A percentile compares a stretch with the other conserved stretches of the same genome.
Conservation (phyloP, 2,888 invertebrate species). For the Cyclophora albipunctata region DNA sequence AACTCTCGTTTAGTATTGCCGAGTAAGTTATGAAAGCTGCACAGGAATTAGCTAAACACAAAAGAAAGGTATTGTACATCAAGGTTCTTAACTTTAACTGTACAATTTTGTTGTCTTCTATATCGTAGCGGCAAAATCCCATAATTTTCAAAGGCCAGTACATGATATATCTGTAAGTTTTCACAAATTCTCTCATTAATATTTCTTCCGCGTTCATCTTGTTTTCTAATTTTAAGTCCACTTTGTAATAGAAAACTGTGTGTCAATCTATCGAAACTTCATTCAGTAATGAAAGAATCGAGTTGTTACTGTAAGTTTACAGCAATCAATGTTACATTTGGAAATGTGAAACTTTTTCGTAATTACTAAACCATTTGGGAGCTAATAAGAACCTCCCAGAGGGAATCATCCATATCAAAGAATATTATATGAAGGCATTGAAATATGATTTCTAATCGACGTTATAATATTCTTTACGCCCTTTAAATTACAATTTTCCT, state of each 20-base stretch:
- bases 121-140: conserved; percentile 41
- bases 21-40: conserved; percentile 28
- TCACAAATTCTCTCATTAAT: conserved; percentile 31
- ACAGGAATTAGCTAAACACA: conserved; percentile 19
- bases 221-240: conserved; percentile 15
- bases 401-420: too few relatives aligned
- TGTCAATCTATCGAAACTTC: too few relatives aligned
- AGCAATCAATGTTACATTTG: too few relatives aligned
- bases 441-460: too few relatives aligned
- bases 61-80: conserved; percentile 24
- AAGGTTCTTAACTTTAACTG: conserved; percentile 22
- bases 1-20: conserved; percentile 19
- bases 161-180: conserved; percentile 19
- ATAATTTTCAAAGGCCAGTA: conserved; percentile 25
- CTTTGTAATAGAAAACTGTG: not conserved
- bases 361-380: too few relatives aligned
- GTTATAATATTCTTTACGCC: too few relatives aligned
- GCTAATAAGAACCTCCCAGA: too few relatives aligned
- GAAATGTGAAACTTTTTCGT: too few relatives aligned
- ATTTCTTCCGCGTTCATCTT: conserved; percentile 13
- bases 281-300: too few relatives aligned
- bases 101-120: conserved; percentile 31
- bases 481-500: too few relatives aligned
- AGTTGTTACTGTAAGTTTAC: too few relatives aligned
- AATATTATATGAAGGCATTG: too few relatives aligned